phyloP scores from a whole-genome alignment of 2,888 invertebrate genomes.

The Trachelus stipa region DNA sequence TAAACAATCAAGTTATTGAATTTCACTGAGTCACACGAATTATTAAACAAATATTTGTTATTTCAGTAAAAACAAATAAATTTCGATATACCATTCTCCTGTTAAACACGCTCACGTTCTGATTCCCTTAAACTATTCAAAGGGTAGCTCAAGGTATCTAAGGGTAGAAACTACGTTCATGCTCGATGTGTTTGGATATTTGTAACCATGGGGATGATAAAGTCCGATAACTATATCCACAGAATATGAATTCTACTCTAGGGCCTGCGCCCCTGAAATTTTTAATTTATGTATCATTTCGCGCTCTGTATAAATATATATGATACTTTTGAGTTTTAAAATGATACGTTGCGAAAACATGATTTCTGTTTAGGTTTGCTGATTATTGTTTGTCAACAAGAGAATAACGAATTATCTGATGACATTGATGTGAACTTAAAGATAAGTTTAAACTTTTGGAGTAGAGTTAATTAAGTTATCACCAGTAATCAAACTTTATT shows the following conservation, averaged over 20 bases:
- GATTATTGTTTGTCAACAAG: not conserved
- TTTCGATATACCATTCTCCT: not conserved
- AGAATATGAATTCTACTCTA: not conserved
- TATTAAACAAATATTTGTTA: not conserved
- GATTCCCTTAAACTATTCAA: not conserved
- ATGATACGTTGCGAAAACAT: not conserved
- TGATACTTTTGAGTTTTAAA: not conserved
- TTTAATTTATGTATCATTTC: not conserved
- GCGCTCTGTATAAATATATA: not conserved
- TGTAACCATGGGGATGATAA: slow-evolving; percentile 38
- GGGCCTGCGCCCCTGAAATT: not conserved
- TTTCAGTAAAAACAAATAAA: not conserved
- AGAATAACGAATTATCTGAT: not conserved
- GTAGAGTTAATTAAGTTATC: not conserved
- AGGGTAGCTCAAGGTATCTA: not conserved
- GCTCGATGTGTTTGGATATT: slow-evolving; percentile 30
- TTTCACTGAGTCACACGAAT: slow-evolving; percentile 18
- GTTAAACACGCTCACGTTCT: not conserved
- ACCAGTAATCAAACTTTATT: not conserved
- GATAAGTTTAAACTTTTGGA: not conserved
- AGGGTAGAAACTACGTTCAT: not conserved
- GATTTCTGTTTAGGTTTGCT: not conserved
- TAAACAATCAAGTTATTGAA: not conserved
- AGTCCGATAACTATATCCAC: not conserved
- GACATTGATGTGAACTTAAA: not conserved